These are phyloP conservation scores for Phlogophora meticulosa DNA, from an alignment of 2,888 invertebrate genomes.

Conservation along the genomic window DNA sequence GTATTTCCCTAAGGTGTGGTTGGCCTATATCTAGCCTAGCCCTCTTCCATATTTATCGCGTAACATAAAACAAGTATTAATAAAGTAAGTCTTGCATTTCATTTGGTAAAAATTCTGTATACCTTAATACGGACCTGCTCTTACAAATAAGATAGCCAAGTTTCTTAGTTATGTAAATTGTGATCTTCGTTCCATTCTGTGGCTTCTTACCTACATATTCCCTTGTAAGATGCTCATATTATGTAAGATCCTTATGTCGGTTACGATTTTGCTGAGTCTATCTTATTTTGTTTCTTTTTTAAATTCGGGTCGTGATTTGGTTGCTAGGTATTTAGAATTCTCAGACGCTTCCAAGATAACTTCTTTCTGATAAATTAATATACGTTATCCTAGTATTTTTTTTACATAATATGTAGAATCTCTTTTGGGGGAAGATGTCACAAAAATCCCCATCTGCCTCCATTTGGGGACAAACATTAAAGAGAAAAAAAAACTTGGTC, in stretches of 20 bases:
- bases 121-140: constrained; percentile 1
- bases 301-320: not conserved
- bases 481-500: too few species aligned
- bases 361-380: not conserved
- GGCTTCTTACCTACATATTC: constrained; percentile 20
- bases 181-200: constrained; percentile 17
- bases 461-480: too few species aligned
- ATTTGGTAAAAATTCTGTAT: not conserved
- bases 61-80: not conserved
- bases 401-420: not conserved
- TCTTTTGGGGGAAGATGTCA: too few species aligned
- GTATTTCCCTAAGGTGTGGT: not conserved
- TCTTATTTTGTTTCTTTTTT: constrained; percentile 1
- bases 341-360: not conserved
- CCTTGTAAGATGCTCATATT: constrained; percentile 9
- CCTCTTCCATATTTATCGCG: not conserved
- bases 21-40: not conserved
- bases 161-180: constrained; percentile 34
- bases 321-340: not conserved
- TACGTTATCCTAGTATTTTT: not conserved
- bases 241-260: constrained; percentile 1
- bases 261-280: not conserved
- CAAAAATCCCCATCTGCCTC: too few species aligned
- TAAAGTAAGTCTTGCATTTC: not conserved
- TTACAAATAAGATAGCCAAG: constrained; percentile 28